phyloP scores from a whole-genome alignment of 2,888 invertebrate species.

The Microctonus brassicae region DNA sequence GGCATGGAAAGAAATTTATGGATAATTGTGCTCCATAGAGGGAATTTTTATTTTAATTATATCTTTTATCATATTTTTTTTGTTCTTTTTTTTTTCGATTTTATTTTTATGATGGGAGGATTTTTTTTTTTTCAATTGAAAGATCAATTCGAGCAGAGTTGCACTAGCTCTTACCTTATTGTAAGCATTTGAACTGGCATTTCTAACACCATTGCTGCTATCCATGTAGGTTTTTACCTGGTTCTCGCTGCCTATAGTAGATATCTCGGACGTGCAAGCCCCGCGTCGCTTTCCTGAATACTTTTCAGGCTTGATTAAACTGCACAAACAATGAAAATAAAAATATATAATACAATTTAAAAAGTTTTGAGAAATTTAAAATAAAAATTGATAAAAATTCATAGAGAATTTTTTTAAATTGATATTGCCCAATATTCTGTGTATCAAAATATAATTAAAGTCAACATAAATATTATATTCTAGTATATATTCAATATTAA shows the following conservation, averaged over 20 bases:
- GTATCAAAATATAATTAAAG: no score
- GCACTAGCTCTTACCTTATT: conserved; percentile 84
- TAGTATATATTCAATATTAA: no score
- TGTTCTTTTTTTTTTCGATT: neutral
- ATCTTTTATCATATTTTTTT: neutral
- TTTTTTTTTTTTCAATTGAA: neutral
- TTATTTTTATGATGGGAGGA: no score
- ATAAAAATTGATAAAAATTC: no score
- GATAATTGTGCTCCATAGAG: conserved; percentile 7
- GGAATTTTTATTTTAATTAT: neutral
- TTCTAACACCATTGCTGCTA: conserved; percentile 84
- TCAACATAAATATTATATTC: no score
- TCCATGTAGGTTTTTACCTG: conserved; percentile 97
- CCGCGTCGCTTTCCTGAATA: conserved; percentile 76
- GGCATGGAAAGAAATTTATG: neutral
- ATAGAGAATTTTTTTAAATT: no score
- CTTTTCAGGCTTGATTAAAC: conserved; percentile 78
- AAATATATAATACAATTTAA: neutral
- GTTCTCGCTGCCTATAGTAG: conserved; percentile 78
- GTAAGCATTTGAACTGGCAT: conserved; percentile 89
- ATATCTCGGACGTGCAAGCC: conserved; percentile 70
- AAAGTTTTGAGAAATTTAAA: no score
- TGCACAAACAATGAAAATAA: conserved; percentile 58
- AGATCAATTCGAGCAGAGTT: conserved; percentile 52
- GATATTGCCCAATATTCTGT: no score